Evolutionary conservation across 2,888 invertebrate genomes (phyloP).

Genomic region (Malthinus flaveolus): DNA sequence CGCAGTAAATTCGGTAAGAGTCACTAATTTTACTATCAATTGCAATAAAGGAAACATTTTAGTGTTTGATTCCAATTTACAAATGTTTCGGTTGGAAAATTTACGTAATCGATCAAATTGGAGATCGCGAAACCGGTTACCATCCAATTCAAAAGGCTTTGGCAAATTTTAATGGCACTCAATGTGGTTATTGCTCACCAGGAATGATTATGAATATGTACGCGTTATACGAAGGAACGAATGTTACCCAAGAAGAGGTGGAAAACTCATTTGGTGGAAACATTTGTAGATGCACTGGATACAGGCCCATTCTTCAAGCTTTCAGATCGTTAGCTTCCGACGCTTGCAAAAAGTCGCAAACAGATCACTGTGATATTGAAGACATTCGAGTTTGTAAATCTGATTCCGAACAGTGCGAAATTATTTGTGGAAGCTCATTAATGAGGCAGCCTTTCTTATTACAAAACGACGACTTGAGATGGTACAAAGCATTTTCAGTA

Average conservation of each 20-base stretch:
- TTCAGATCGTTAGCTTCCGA: conserved; percentile 62
- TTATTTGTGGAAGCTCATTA: neutral
- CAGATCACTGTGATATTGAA: conserved; percentile 53
- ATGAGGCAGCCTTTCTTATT: neutral
- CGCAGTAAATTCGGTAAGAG: conserved; percentile 68
- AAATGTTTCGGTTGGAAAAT: conserved; percentile 66
- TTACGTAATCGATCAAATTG: conserved; percentile 70
- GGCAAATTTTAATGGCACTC: conserved; percentile 52
- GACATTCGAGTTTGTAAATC: conserved; percentile 36
- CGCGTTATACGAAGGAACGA: conserved; percentile 53
- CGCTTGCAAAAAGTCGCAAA: conserved; percentile 47
- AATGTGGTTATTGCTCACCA: conserved; percentile 39
- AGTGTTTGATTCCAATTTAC: conserved; percentile 60
- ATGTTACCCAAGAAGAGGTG: conserved; percentile 61
- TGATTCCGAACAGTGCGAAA: neutral
- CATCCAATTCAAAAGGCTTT: conserved; percentile 64
- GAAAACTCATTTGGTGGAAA: conserved; percentile 71
- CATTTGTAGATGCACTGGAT: conserved; percentile 72
- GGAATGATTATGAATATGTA: conserved; percentile 76
- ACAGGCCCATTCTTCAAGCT: conserved; percentile 64
- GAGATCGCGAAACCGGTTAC: conserved; percentile 63
- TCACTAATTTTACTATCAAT: neutral
- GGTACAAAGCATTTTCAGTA: conserved; percentile 62
- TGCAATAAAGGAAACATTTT: conserved; percentile 13
- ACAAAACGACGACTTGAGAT: conserved; percentile 45